Base-by-base conservation (phyloP, 2,113 vertebrate genomes). In the Campylorhamphus procurvoides region DNA sequence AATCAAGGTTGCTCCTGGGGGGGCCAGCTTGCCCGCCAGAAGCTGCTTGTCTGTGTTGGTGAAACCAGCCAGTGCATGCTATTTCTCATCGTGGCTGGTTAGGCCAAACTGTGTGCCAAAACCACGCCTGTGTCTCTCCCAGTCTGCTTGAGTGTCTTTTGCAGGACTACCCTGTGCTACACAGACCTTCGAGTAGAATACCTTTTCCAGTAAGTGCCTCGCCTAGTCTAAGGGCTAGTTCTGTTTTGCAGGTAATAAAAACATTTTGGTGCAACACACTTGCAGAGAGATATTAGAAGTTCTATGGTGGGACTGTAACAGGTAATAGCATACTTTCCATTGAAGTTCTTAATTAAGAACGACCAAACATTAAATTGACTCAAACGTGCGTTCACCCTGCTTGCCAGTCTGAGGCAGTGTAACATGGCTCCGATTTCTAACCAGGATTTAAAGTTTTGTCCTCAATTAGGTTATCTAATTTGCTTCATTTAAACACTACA, bases 391-490 rank as follows among this genome's bases (percentile, higher is more conserved):
- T 90, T 96, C 35, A 25, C 12, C 7, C 47, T 81, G 24, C 74
- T 84, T 89, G 25, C 78, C 69, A 89, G 33, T 85, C 46, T 44
- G 28, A 85, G 58, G 49, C 49, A 63, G 46, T 31, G 25, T 58
- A 73, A 72, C 50, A 16, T 1, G 4, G 25, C 56, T 95, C 56
- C 5, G 2, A 84, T 95, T 95, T 95, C 86, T 93, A 84, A 87
- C 52, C 25, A 46, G 66, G 60, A 89, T 76, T 96, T 92, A 89
- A 93, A 93, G 49, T 75, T 96, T 88, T 89, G 56, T 95, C 37
- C 80, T 86, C 80, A 75, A 78, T 87, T 89, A 68, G 18, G 49
- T 88, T 94, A 71, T 89, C 94, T 94, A 77, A 95, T 93, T 96
- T 90, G 28, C 60, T 96, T 90, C 80, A 76, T 73, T 89, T 92